Base-by-base conservation (phyloP, 2,888 invertebrate species). In the Platycheirus rosarum region DNA sequence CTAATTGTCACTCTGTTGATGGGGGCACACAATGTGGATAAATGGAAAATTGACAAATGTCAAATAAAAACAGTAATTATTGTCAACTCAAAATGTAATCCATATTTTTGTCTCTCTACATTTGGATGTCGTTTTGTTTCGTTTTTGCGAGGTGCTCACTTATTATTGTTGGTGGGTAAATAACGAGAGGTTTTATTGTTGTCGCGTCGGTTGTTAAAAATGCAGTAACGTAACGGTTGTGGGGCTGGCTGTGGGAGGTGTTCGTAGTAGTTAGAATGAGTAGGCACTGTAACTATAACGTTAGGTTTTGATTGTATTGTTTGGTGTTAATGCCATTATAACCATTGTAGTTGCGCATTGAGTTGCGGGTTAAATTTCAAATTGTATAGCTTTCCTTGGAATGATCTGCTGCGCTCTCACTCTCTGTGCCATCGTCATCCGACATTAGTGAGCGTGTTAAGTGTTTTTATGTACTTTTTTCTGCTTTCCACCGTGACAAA, bases 11-110 rank as follows among this genome's bases (percentile, higher is more conserved):
- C 68, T 60, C 76, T 70, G 62, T 76, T 69, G 69, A 51, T 29
- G 37, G 71, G 13, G 14, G 23, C 23, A 11, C 29, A 32, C 48
- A 73, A 53, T 73, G 68, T 73, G 82, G 57, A 73, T 82, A 82
- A 73, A 76, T 62, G 65, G 42, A 69, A 74, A 84, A 78, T 84
- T 74, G 78, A 78, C 84, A 84, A 84, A 84, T 84, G 84, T 84
- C 84, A 70, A 84, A 84, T 84, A 68, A 84, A 84, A 84, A 84
- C 74, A 84, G 84, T 84, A 84, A 84, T 84, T 84, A 84, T 84
- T 84, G 84, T 84, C 84, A 84, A 84, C 84, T 84, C 65, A 69
- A 84, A 60, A 62, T 57, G 84, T 75, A 77, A 75, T 69, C 77
- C 73, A 70, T 84, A 74, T 84, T 78, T 84, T 76, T 49, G 70